A percentile compares a stretch with the other conserved stretches of the same genome.
These are phyloP conservation scores for Aspidapion aeneum DNA, from an alignment of 2,888 invertebrate genomes.

Conservation along the genomic window DNA sequence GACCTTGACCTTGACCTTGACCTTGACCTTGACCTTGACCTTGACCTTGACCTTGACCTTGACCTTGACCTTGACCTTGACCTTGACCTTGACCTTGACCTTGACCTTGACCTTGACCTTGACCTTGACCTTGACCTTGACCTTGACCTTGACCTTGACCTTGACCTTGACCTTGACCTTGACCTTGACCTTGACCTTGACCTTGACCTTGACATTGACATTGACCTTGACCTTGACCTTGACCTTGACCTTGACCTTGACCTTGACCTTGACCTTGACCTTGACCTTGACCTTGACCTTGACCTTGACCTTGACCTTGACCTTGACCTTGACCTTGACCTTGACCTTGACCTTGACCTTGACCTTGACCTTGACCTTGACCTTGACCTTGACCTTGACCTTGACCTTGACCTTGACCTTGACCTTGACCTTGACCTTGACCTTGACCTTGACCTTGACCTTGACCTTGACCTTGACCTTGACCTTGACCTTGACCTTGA, in stretches of 20 bases:
- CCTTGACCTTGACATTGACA: neutral
- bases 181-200: neutral
- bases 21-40: neutral
- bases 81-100: neutral
- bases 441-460: neutral
- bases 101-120: neutral
- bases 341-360: neutral
- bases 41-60: neutral
- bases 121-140: neutral
- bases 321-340: neutral
- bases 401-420: neutral
- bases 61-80: neutral
- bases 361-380: neutral
- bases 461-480: neutral
- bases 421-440: neutral
- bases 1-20: neutral
- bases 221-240: neutral
- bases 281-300: neutral
- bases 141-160: neutral
- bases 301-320: neutral
- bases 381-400: neutral
- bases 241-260: neutral
- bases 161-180: neutral
- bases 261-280: neutral
- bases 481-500: neutral